Evolutionary conservation across 2,888 invertebrate genomes (phyloP).

Genomic region (Subacronicta megacephala): DNA sequence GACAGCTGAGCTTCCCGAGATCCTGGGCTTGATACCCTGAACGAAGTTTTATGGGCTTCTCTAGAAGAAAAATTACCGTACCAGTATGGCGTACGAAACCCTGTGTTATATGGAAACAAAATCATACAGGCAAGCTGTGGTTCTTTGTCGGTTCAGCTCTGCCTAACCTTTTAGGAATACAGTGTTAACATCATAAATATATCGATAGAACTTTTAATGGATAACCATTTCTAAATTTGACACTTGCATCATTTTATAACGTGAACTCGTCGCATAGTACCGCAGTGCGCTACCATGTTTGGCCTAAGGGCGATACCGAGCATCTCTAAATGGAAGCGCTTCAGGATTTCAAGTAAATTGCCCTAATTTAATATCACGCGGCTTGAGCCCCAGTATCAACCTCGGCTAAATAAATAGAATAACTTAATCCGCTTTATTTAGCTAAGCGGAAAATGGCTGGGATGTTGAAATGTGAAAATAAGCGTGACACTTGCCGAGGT

Average conservation of each 20-base stretch:
- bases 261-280: conserved; percentile 17
- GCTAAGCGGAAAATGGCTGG: conserved; percentile 27
- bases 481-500: conserved; percentile 6
- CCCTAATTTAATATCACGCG: conserved; percentile 41
- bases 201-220: too few relatives aligned
- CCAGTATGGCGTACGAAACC: too few relatives aligned
- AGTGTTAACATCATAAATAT: too few relatives aligned
- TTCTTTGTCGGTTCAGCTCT: too few relatives aligned
- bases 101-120: too few relatives aligned
- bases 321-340: conserved; percentile 27
- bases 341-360: conserved; percentile 37
- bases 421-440: conserved; percentile 43
- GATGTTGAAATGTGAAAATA: conserved; percentile 32
- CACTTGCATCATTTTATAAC: background rate
- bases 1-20: too few relatives aligned
- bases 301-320: conserved; percentile 6
- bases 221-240: too few relatives aligned
- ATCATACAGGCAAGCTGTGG: too few relatives aligned
- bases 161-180: too few relatives aligned
- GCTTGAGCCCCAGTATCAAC: conserved; percentile 29
- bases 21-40: too few relatives aligned
- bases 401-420: conserved; percentile 43
- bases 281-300: conserved; percentile 43
- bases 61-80: too few relatives aligned
- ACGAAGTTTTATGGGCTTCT: too few relatives aligned